Conservation (phyloP, 2,888 invertebrate genomes). For the Xestia xanthographa region DNA sequence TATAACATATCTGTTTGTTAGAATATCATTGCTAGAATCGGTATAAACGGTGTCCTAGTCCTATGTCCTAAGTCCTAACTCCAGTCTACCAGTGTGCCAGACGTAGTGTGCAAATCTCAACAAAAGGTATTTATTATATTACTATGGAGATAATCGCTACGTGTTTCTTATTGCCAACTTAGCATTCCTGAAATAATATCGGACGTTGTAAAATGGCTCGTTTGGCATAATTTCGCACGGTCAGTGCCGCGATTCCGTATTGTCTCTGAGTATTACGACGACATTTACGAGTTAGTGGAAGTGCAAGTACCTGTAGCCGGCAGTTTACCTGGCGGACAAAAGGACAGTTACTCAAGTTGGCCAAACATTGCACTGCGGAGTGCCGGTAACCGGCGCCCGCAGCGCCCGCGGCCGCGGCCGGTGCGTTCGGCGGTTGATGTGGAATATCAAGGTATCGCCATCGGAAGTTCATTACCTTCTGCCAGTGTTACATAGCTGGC, state of each 20-base stretch:
- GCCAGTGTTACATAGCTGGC: neutral
- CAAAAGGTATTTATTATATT: neutral
- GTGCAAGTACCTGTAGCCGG: slow-evolving; percentile 21
- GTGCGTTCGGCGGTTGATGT: slow-evolving; percentile 9
- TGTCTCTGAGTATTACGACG: slow-evolving; percentile 6
- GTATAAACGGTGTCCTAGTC: neutral
- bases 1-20: too few species aligned
- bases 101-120: neutral
- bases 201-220: neutral
- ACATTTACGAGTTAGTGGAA: slow-evolving; percentile 45
- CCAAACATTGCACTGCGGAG: slow-evolving; percentile 28
- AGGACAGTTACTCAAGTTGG: slow-evolving; percentile 42
- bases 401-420: too few species aligned
- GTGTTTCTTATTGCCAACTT: neutral
- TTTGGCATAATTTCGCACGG: slow-evolving; percentile 21
- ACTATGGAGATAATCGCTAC: too few species aligned
- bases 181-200: slow-evolving; percentile 1
- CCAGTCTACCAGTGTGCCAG: neutral
- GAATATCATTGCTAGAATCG: too few species aligned
- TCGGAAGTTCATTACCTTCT: slow-evolving; percentile 21
- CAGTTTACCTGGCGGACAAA: slow-evolving; percentile 52
- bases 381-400: neutral
- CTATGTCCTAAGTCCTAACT: neutral
- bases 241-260: slow-evolving; percentile 8
- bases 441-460: slow-evolving; percentile 24